A percentile compares a stretch with the other conserved stretches of the same genome.
Conservation (phyloP, 2,797 vertebrate species). For the Darevskia mixta region DNA sequence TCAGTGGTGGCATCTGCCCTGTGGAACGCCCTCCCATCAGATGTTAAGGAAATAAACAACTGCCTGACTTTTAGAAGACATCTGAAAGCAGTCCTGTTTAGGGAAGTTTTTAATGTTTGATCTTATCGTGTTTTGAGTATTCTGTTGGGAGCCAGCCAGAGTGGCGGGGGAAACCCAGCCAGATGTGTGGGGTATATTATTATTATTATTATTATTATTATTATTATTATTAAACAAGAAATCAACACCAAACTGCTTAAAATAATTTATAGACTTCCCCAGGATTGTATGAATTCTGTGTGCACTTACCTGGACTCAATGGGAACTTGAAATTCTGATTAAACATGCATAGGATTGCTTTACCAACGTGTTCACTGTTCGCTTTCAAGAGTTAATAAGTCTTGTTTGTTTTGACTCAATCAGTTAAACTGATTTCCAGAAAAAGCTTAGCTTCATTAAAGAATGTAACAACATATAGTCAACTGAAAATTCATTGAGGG, state of each 20-base stretch:
- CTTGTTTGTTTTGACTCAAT: slow-evolving; percentile 47
- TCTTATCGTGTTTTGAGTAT: no score
- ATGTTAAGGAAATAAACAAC: no score
- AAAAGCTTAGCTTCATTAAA: slow-evolving; percentile 61
- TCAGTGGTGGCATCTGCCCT: no score
- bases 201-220: no score
- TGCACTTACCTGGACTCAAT: neutral
- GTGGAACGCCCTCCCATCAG: no score
- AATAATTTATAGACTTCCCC: neutral
- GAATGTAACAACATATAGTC: slow-evolving; percentile 66
- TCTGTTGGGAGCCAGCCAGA: no score
- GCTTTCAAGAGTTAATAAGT: neutral
- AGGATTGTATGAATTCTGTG: neutral
- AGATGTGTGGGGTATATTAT: no score
- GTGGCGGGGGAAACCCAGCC: no score
- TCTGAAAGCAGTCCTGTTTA: no score
- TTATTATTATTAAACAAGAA: no score
- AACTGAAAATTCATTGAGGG: slow-evolving; percentile 60
- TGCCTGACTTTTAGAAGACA: no score
- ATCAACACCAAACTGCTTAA: slow-evolving; percentile 15
- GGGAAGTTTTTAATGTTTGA: no score
- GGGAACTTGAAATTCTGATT: neutral
- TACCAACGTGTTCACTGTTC: neutral
- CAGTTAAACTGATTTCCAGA: slow-evolving; percentile 48
- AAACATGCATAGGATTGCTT: neutral